phyloP scores from a whole-genome alignment of 2,113 vertebrate genomes.

The Syngnathoides biaculeatus region DNA sequence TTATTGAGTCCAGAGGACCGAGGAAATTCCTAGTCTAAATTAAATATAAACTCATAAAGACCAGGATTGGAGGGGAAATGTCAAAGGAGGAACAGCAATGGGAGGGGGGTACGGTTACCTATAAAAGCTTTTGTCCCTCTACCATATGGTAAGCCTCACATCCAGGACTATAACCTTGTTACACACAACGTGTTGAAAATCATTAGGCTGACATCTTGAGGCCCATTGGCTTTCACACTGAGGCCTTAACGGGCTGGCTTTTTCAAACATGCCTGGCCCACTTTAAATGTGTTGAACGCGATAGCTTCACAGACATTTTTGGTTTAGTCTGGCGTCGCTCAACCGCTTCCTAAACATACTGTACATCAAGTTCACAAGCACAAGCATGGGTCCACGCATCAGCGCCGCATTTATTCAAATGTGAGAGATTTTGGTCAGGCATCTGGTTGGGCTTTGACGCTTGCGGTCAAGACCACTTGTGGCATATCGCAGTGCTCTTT shows the following conservation, averaged over 20 bases:
- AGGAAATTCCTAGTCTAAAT: slow-evolving; percentile 67
- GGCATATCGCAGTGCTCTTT: slow-evolving; percentile 39
- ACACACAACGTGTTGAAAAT: slow-evolving; percentile 65
- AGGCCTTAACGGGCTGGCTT: slow-evolving; percentile 35
- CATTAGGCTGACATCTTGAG: slow-evolving; percentile 55
- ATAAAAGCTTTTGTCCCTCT: slow-evolving; percentile 69
- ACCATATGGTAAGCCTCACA: slow-evolving; percentile 61
- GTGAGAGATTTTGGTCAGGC: slow-evolving; percentile 8
- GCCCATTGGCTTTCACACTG: slow-evolving; percentile 57
- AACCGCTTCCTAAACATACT: slow-evolving; percentile 36
- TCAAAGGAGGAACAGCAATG: slow-evolving; percentile 58
- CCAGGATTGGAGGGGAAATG: slow-evolving; percentile 40
- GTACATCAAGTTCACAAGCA: slow-evolving; percentile 29
- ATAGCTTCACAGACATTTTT: slow-evolving; percentile 39
- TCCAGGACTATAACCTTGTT: slow-evolving; percentile 57
- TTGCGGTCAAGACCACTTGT: slow-evolving; percentile 44
- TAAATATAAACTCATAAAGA: slow-evolving; percentile 66
- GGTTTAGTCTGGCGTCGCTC: slow-evolving; percentile 40
- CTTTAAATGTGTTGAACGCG: slow-evolving; percentile 62
- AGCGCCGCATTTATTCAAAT: not conserved
- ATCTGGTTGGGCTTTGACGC: slow-evolving; percentile 32
- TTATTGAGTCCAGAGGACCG: slow-evolving; percentile 43
- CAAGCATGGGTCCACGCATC: not conserved
- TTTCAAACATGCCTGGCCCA: slow-evolving; percentile 44
- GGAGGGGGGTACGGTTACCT: slow-evolving; percentile 73